phyloP scores from a whole-genome alignment of 2,888 invertebrate species.

The Sicus ferrugineus region DNA sequence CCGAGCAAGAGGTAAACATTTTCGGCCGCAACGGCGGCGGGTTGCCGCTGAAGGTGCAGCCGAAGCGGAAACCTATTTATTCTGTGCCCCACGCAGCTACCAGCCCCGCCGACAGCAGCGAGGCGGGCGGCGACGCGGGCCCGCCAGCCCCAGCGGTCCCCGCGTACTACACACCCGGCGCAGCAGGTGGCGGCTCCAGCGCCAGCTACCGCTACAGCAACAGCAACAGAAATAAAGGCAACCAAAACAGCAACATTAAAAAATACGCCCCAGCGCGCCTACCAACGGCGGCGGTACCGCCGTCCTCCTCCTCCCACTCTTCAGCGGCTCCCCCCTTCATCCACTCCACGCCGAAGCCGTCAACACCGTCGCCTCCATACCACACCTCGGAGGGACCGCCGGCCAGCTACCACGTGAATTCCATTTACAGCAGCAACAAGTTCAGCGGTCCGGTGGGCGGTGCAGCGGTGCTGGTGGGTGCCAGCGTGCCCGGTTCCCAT shows the following conservation, averaged over 20 bases:
- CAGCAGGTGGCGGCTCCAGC: constrained; percentile 32
- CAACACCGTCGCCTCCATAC: constrained; percentile 43
- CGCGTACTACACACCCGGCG: constrained; percentile 47
- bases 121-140: constrained; percentile 32
- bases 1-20: constrained; percentile 60
- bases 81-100: constrained; percentile 56
- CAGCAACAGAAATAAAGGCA: constrained; percentile 13
- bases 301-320: constrained; percentile 33
- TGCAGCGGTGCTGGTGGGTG: constrained; percentile 19
- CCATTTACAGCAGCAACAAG: constrained; percentile 44
- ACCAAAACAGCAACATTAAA: neutral
- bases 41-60: constrained; percentile 49
- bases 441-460: constrained; percentile 30
- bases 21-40: constrained; percentile 49
- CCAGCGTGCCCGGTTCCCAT: constrained; percentile 37
- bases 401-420: constrained; percentile 48
- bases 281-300: constrained; percentile 41
- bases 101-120: constrained; percentile 33
- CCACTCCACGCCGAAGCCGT: constrained; percentile 43
- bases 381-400: constrained; percentile 39
- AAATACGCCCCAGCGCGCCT: constrained; percentile 39
- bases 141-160: constrained; percentile 26
- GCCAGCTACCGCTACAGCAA: neutral
- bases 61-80: constrained; percentile 62
- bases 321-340: constrained; percentile 37